Percentiles rank a stretch among this genome's conserved stretches.
Evolutionary conservation across 2,888 invertebrate species (phyloP).

Genomic region (Mythimna ferrago): DNA sequence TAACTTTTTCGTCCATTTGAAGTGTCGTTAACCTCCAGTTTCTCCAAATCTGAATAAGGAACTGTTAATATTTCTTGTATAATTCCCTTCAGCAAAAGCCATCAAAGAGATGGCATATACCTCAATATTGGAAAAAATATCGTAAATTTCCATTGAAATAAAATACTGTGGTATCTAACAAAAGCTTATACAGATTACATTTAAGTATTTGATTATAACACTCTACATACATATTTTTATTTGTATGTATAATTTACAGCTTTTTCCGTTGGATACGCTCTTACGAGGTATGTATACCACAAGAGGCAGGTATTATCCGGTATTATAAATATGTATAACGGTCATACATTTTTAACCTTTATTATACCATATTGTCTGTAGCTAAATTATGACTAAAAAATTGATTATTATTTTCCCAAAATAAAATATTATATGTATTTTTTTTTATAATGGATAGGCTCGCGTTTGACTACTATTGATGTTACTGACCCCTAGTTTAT

Average conservation of each 20-base stretch:
- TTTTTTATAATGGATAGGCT: too few species aligned
- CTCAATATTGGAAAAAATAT: neutral
- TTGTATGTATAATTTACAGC: neutral
- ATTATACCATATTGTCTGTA: too few species aligned
- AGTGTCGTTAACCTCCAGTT: slow-evolving; percentile 11
- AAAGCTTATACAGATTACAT: slow-evolving; percentile 13
- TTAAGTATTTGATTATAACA: slow-evolving; percentile 11
- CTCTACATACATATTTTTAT: slow-evolving; percentile 9
- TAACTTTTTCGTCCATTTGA: slow-evolving; percentile 12
- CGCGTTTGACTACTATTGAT: too few species aligned
- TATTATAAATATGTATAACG: too few species aligned
- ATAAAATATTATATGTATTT: too few species aligned
- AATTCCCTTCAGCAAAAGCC: neutral
- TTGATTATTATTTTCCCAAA: too few species aligned
- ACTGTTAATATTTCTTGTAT: neutral
- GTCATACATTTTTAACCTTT: too few species aligned
- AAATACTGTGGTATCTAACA: slow-evolving; percentile 1
- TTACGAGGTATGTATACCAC: too few species aligned
- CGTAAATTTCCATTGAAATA: neutral
- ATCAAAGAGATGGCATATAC: slow-evolving; percentile 3
- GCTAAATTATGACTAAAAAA: too few species aligned
- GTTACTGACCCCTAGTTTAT: too few species aligned
- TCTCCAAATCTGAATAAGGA: neutral
- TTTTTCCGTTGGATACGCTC: neutral
- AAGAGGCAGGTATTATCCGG: too few species aligned